Percentiles rank a stretch among this genome's conserved stretches.
Evolutionary conservation across 2,113 vertebrate species (phyloP).

Genomic region (Xyliphius kryptos): DNA sequence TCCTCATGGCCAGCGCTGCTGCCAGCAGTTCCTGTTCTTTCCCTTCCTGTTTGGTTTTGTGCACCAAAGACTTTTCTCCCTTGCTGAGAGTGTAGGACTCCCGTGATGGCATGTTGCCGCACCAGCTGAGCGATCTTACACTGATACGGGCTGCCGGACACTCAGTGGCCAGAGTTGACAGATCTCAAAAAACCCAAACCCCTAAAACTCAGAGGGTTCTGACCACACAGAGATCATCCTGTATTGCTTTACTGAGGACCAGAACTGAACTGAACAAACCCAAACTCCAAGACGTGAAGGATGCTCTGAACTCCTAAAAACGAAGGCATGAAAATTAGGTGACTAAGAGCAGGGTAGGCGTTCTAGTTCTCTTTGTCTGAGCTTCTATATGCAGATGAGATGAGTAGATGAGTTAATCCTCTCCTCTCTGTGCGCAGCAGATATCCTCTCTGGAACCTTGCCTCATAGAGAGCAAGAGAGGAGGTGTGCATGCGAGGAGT

Average conservation of each 20-base stretch:
- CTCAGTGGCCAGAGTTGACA: slow-evolving; percentile 5
- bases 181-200: slow-evolving; percentile 5
- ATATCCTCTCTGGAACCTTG: slow-evolving; percentile 76
- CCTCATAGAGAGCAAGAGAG: slow-evolving; percentile 59
- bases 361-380: slow-evolving; percentile 34
- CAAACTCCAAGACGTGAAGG: not conserved
- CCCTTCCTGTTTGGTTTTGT: slow-evolving; percentile 76
- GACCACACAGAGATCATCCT: slow-evolving; percentile 36
- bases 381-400: slow-evolving; percentile 68
- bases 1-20: slow-evolving; percentile 88
- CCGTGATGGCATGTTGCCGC: slow-evolving; percentile 80
- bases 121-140: slow-evolving; percentile 24
- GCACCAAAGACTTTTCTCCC: slow-evolving; percentile 69
- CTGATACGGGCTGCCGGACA: slow-evolving; percentile 5
- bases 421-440: slow-evolving; percentile 66
- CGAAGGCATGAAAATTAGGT: slow-evolving; percentile 45
- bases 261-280: slow-evolving; percentile 31
- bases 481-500: slow-evolving; percentile 60
- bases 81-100: slow-evolving; percentile 77
- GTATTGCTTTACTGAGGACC: slow-evolving; percentile 43
- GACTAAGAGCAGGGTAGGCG: slow-evolving; percentile 31
- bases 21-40: slow-evolving; percentile 86
- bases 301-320: slow-evolving; percentile 43
- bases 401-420: slow-evolving; percentile 66
- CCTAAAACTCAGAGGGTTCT: slow-evolving; percentile 43